These are phyloP conservation scores for Cephalopholis sonnerati DNA, from an alignment of 2,113 vertebrate genomes.

Conservation along the genomic window DNA sequence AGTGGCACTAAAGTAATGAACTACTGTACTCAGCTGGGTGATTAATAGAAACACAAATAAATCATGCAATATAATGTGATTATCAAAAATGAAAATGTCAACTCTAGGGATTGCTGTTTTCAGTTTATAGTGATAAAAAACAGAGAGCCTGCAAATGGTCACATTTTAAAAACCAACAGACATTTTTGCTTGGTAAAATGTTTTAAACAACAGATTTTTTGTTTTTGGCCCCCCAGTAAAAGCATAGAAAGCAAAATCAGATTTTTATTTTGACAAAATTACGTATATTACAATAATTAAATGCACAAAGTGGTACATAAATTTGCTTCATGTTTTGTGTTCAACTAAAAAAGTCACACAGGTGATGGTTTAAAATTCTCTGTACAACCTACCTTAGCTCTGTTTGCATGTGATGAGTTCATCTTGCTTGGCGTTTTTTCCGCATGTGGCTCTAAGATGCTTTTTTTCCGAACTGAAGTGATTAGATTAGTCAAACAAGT, in stretches of 20 bases:
- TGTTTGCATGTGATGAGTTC: constrained; percentile 14
- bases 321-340: background rate
- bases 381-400: background rate
- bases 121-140: background rate
- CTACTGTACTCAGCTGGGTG: background rate
- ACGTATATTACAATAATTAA: too few relatives aligned
- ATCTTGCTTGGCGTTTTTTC: background rate
- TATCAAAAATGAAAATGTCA: background rate
- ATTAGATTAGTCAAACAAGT: constrained; percentile 35
- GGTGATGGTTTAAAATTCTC: background rate
- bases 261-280: too few relatives aligned
- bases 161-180: background rate
- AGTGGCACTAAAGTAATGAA: constrained; percentile 14
- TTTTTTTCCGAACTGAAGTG: background rate
- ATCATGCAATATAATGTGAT: background rate
- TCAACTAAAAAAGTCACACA: background rate
- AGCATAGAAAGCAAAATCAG: too few relatives aligned
- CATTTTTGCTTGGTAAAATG: background rate
- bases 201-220: too few relatives aligned
- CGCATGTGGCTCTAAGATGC: background rate
- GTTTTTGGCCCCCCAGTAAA: too few relatives aligned
- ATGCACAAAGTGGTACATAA: too few relatives aligned
- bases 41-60: constrained; percentile 24
- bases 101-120: background rate
- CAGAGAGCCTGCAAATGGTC: background rate